These are phyloP conservation scores for Monochamus saltuarius DNA, from an alignment of 1,140 invertebrate species.

Conservation along the genomic window DNA sequence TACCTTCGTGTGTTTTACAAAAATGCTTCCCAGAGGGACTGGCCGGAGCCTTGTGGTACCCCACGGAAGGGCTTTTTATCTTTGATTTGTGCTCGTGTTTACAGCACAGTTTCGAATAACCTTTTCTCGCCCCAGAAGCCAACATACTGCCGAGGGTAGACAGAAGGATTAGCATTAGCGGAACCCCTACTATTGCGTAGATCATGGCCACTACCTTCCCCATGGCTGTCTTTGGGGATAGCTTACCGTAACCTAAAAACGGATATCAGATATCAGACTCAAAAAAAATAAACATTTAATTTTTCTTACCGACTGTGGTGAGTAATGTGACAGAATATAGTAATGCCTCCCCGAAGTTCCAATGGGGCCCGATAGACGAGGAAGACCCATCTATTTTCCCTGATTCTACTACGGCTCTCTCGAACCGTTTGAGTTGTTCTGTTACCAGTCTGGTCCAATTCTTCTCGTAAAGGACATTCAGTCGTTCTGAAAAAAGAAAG, in stretches of 20 bases:
- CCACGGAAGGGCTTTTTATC: constrained; percentile 37
- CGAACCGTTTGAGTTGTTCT: constrained; percentile 73
- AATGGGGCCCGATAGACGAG: constrained; percentile 53
- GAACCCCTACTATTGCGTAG: constrained; percentile 82
- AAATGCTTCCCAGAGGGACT: constrained; percentile 41
- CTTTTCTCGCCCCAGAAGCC: constrained; percentile 70
- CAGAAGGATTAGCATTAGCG: constrained; percentile 82
- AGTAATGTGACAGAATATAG: constrained; percentile 82
- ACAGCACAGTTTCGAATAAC: constrained; percentile 69
- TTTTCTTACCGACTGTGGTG: constrained; percentile 75
- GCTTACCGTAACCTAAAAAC: constrained; percentile 73
- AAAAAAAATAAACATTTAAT: neutral
- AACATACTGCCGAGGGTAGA: constrained; percentile 82
- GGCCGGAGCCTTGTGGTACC: constrained; percentile 49
- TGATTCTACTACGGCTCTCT: constrained; percentile 72
- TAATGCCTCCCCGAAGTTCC: constrained; percentile 77
- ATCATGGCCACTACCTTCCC: constrained; percentile 85
- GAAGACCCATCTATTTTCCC: constrained; percentile 56
- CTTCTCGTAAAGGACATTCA: constrained; percentile 78
- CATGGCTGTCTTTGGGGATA: constrained; percentile 71
- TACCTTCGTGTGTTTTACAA: constrained; percentile 44
- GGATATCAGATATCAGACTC: no score
- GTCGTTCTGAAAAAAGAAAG: constrained; percentile 62
- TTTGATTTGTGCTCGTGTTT: constrained; percentile 45
- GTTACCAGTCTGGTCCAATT: constrained; percentile 80